Evolutionary conservation across 2,888 invertebrate genomes (phyloP).

Genomic region (Scelioninae gen. 2): DNA sequence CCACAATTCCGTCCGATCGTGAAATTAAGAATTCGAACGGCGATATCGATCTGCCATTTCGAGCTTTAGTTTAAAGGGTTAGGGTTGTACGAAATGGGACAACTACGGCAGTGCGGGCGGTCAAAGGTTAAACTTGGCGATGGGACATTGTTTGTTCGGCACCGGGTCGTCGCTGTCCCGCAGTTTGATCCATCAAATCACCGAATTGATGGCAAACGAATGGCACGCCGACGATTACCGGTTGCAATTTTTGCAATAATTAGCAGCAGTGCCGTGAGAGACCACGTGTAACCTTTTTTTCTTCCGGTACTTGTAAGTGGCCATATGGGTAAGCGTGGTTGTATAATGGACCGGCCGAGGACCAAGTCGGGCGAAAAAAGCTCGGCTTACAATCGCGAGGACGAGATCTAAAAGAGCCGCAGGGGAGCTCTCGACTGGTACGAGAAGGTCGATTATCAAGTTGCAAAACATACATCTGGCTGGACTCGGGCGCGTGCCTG

Average conservation of each 20-base stretch:
- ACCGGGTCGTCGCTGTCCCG: too few species aligned
- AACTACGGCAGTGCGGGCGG: too few species aligned
- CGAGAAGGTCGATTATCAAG: conserved; percentile 73
- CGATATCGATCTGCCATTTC: too few species aligned
- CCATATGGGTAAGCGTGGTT: conserved; percentile 72
- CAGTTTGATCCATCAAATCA: too few species aligned
- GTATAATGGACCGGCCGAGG: conserved; percentile 65
- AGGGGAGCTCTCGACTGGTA: conserved; percentile 68
- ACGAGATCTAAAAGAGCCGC: conserved; percentile 72
- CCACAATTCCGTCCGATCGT: too few species aligned
- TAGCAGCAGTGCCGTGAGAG: conserved; percentile 28
- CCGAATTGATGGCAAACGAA: neutral
- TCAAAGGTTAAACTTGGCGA: too few species aligned
- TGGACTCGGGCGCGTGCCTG: conserved; percentile 70
- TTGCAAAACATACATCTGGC: conserved; percentile 75
- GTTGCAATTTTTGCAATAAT: conserved; percentile 40
- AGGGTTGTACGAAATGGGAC: too few species aligned
- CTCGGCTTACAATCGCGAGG: conserved; percentile 72
- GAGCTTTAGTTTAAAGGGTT: too few species aligned
- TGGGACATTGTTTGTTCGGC: too few species aligned
- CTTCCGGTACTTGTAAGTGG: conserved; percentile 67
- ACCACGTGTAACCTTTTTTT: conserved; percentile 59
- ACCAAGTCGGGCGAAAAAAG: conserved; percentile 69
- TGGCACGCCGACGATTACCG: conserved; percentile 1
- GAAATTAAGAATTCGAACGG: too few species aligned